Percentiles rank a stretch among this genome's conserved stretches.
phyloP scores from a whole-genome alignment of 1,140 invertebrate genomes.

The Phocides pigmalion region DNA sequence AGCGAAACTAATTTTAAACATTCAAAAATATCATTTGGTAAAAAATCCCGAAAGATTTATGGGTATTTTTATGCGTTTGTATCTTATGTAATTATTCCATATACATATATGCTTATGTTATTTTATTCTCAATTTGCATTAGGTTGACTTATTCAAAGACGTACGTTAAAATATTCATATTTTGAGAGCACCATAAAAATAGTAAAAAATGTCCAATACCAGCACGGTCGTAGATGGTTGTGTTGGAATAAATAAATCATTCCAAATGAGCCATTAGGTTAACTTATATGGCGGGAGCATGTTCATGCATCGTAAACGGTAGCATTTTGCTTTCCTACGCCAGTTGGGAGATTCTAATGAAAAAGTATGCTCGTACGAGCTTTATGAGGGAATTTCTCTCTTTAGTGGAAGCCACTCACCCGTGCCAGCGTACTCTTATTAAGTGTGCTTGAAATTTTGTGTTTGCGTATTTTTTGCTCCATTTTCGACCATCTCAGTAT shows the following conservation, averaged over 20 bases:
- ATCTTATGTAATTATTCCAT: too few species aligned
- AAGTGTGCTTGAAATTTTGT: conserved; percentile 26
- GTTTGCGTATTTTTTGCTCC: conserved; percentile 6
- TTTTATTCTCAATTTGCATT: not conserved
- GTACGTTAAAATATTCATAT: not conserved
- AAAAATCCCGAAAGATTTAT: too few species aligned
- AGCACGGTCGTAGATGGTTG: not conserved
- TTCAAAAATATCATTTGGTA: too few species aligned
- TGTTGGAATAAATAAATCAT: conserved; percentile 17
- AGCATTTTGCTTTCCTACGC: conserved; percentile 22
- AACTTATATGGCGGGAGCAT: conserved; percentile 13
- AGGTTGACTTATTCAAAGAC: too few species aligned
- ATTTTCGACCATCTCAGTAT: conserved; percentile 6
- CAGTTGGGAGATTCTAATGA: conserved; percentile 31
- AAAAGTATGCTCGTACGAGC: conserved; percentile 22
- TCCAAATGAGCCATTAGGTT: conserved; percentile 20
- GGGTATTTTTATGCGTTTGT: too few species aligned
- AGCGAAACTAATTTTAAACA: too few species aligned
- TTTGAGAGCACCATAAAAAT: conserved; percentile 1
- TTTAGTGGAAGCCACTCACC: conserved; percentile 26
- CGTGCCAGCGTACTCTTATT: conserved; percentile 21
- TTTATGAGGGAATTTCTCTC: conserved; percentile 31
- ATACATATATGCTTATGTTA: too few species aligned
- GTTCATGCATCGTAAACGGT: conserved; percentile 26
- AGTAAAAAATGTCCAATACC: not conserved